These are phyloP conservation scores for Sphinx pinastri DNA, from an alignment of 2,888 invertebrate genomes.

Conservation along the genomic window DNA sequence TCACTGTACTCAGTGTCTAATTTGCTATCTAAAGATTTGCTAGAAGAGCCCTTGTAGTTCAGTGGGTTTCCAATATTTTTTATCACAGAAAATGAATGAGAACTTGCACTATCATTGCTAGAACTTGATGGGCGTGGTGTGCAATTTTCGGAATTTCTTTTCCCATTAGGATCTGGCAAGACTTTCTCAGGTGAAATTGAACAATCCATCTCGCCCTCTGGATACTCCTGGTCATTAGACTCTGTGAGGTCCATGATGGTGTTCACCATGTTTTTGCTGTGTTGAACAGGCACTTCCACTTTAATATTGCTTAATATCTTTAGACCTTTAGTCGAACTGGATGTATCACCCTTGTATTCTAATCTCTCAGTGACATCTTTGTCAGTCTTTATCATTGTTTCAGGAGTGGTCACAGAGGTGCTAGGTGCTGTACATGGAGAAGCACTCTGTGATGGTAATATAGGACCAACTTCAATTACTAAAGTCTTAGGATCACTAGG, in stretches of 20 bases:
- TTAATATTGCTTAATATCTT: slow-evolving; percentile 81
- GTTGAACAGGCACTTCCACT: slow-evolving; percentile 80
- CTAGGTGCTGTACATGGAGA: slow-evolving; percentile 20
- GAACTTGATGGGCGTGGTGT: slow-evolving; percentile 54
- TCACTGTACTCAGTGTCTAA: slow-evolving; percentile 73
- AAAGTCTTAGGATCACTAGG: slow-evolving; percentile 67
- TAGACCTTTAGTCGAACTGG: slow-evolving; percentile 68
- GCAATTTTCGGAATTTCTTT: slow-evolving; percentile 56
- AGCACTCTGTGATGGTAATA: slow-evolving; percentile 34
- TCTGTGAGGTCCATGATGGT: slow-evolving; percentile 77
- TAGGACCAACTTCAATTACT: slow-evolving; percentile 74
- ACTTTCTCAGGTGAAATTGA: slow-evolving; percentile 68
- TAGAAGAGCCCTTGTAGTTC: slow-evolving; percentile 58
- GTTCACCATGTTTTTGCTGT: slow-evolving; percentile 75
- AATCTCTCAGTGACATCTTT: slow-evolving; percentile 45
- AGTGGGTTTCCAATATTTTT: slow-evolving; percentile 73
- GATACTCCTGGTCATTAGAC: slow-evolving; percentile 63
- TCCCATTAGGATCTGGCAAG: slow-evolving; percentile 73
- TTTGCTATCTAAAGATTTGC: slow-evolving; percentile 65
- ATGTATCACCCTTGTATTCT: slow-evolving; percentile 55
- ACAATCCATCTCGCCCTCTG: slow-evolving; percentile 43
- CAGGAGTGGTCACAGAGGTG: slow-evolving; percentile 30
- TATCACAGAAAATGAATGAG: slow-evolving; percentile 74
- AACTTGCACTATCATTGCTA: slow-evolving; percentile 57
- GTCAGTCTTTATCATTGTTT: slow-evolving; percentile 38